Evolutionary conservation across 2,888 invertebrate genomes (phyloP), one percentile per base, ranked within the genome.

Genomic region (Macropis europaea): DNA sequence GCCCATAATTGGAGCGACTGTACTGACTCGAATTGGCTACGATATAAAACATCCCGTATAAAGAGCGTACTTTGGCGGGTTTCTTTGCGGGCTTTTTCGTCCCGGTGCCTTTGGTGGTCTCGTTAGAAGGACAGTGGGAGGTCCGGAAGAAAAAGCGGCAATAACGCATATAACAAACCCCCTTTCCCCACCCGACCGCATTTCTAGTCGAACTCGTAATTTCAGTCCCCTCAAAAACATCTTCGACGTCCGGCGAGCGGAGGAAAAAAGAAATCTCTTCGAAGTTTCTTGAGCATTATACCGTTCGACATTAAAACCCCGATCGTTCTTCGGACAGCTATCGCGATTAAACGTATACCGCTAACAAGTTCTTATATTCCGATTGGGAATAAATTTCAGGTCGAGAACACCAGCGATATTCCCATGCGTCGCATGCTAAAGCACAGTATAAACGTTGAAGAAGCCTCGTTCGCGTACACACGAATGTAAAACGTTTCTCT

Each of bases 101-200:
- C 36, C 22, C 42, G 40, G 59, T 81, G 69, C 61, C 80, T 76
- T 70, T 57, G 81, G 81, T 81, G 81, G 82, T 81, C 81, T 81
- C 81, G 82, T 81, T 81, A 81, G 74, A 81, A 62, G 61, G 72
- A 81, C 81, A 38, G 73, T 81, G 81, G 81, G 81, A 81, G 82
- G 81, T 81, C 81, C 70, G 57, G 45, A 54, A 63, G 76, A 76
- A 60, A 81, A 77, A 69, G 43, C 59, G 52, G 61, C 62, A 66
- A 62, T 76, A 73, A 76, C 64, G 60, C 52, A 40, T n/a, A n/a
- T 47, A 63, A 76, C 72, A 62, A 59, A 63, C 50, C 17, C 32
- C 62, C 43, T n/a, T n/a, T n/a, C n/a, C n/a, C n/a, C n/a, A n/a
- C n/a, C n/a, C n/a, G n/a, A n/a, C n/a, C 22, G 54, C 15, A 50